Evolutionary conservation across 2,797 vertebrate species (phyloP).

Genomic region (Sebastes alutus): DNA sequence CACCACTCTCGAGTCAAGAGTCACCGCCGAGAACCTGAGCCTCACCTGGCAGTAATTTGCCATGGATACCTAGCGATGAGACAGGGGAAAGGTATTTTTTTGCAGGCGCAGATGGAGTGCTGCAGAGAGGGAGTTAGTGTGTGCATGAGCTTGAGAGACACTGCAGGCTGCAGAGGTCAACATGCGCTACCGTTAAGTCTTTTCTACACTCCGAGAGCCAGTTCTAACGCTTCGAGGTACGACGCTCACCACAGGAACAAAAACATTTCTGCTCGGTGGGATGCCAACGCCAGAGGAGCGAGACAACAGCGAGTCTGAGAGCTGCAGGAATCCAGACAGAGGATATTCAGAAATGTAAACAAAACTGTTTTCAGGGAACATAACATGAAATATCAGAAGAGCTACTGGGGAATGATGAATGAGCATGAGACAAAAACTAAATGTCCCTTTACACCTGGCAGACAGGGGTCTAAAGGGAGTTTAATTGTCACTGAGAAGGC

Average conservation of each 20-base stretch:
- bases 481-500: background rate
- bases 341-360: conserved; percentile 15
- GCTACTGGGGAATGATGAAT: conserved; percentile 7
- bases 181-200: background rate
- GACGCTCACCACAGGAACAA: conserved; percentile 5
- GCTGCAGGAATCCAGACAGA: background rate
- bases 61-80: background rate
- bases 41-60: conserved; percentile 3
- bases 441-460: conserved; percentile 6
- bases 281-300: background rate
- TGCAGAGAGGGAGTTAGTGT: background rate
- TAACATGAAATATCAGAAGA: conserved; percentile 11
- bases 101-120: background rate
- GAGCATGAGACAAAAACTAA: conserved; percentile 12
- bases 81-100: background rate
- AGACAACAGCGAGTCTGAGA: background rate
- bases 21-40: conserved; percentile 2
- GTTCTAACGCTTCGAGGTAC: background rate
- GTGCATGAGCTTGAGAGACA: conserved; percentile 5
- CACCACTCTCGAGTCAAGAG: background rate
- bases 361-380: conserved; percentile 9
- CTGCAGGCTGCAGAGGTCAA: conserved; percentile 26
- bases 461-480: background rate
- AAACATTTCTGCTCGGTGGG: conserved; percentile 15
- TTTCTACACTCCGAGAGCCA: background rate